A percentile compares a stretch with the other conserved stretches of the same genome.
Conservation (phyloP, 2,113 vertebrate genomes). For the Picathartes gymnocephalus region DNA sequence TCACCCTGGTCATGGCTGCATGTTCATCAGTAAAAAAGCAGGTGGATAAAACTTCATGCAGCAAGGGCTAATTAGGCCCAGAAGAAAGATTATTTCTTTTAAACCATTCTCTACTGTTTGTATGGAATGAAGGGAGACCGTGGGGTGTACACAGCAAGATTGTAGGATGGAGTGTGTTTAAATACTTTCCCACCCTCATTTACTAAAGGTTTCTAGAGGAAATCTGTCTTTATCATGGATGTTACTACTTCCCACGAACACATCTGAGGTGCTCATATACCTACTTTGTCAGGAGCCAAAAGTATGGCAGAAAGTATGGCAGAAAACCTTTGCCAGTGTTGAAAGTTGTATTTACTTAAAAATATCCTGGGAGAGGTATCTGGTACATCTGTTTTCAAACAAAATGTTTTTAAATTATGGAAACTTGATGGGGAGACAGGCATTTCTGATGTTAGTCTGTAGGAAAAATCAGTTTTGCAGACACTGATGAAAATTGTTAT, state of each 20-base stretch:
- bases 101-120: neutral
- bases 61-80: neutral
- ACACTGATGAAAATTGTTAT: neutral
- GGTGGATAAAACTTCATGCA: neutral
- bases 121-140: neutral
- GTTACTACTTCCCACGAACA: neutral
- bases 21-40: neutral
- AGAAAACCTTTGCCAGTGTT: neutral
- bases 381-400: neutral
- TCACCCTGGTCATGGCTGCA: neutral
- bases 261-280: neutral
- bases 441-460: neutral
- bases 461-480: neutral
- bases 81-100: neutral
- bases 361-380: neutral
- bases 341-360: neutral
- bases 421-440: neutral
- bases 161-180: neutral
- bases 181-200: neutral
- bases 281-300: neutral
- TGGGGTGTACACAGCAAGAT: neutral
- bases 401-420: neutral
- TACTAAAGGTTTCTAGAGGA: neutral
- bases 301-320: neutral
- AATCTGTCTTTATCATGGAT: neutral